A percentile compares a stretch with the other conserved stretches of the same genome.
phyloP scores from a whole-genome alignment of 2,888 invertebrate species.

The Cryptosula pallasiana region DNA sequence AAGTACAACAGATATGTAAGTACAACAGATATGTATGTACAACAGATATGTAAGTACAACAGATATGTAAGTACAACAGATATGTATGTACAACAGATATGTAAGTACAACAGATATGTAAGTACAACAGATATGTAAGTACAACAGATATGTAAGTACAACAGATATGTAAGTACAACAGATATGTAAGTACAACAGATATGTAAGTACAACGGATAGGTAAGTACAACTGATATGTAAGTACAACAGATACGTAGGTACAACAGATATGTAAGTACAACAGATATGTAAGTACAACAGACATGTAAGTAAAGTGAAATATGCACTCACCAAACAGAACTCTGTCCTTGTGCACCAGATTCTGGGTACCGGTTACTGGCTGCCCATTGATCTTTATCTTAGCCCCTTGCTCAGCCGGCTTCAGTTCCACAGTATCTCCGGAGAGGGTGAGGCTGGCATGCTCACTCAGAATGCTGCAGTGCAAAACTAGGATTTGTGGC shows the following conservation, averaged over 20 bases:
- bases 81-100: too few species aligned
- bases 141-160: too few species aligned
- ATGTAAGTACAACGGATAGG: neutral
- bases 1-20: too few species aligned
- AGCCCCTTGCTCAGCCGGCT: constrained; percentile 41
- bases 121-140: too few species aligned
- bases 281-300: neutral
- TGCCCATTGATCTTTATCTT: constrained; percentile 53
- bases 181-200: neutral
- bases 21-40: too few species aligned
- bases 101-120: too few species aligned
- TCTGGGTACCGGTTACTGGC: constrained; percentile 42
- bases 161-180: neutral
- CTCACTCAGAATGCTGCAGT: constrained; percentile 44
- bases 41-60: too few species aligned
- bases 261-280: neutral
- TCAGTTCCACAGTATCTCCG: constrained; percentile 35
- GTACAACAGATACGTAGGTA: neutral
- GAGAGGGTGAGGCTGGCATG: constrained; percentile 40
- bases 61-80: too few species aligned
- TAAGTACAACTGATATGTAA: neutral
- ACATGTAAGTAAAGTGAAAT: neutral
- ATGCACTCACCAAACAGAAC: constrained; percentile 52
- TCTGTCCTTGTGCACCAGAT: constrained; percentile 48
- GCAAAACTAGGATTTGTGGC: too few species aligned